A percentile compares a stretch with the other conserved stretches of the same genome.
Conservation (phyloP, 2,888 invertebrate genomes). For the Macrosiphum euphorbiae region DNA sequence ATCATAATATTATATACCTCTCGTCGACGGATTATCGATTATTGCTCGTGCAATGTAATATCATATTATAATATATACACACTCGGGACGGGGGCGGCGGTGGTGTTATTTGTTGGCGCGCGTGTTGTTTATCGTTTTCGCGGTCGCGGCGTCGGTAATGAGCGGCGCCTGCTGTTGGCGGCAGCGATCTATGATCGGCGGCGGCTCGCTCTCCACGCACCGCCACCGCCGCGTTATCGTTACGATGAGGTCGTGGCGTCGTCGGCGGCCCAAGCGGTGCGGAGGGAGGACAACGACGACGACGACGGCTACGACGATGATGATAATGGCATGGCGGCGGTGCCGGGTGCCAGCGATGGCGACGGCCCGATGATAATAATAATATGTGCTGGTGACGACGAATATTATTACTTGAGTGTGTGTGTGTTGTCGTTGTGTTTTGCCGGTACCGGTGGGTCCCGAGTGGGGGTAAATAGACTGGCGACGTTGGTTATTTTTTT, state of each 20-base stretch:
- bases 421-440: not conserved
- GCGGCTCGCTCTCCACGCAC: not conserved
- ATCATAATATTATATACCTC: not conserved
- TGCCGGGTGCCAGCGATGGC: slow-evolving; percentile 5
- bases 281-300: not conserved
- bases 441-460: not conserved
- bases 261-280: not conserved
- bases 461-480: slow-evolving; percentile 42
- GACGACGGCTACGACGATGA: not conserved
- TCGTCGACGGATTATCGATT: not conserved
- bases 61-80: not conserved
- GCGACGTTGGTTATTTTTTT: slow-evolving; percentile 44
- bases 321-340: slow-evolving; percentile 7
- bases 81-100: not conserved
- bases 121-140: slow-evolving; percentile 61
- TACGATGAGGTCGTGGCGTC: slow-evolving; percentile 2
- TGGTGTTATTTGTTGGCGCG: slow-evolving; percentile 28
- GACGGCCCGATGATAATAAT: slow-evolving; percentile 24
- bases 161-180: slow-evolving; percentile 62
- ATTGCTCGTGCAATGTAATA: not conserved
- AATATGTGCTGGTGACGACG: slow-evolving; percentile 48
- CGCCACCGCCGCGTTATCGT: not conserved
- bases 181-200: slow-evolving; percentile 49
- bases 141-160: slow-evolving; percentile 63
- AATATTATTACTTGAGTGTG: slow-evolving; percentile 35